Conservation (phyloP, 1,140 invertebrate species). For the Holotrichia oblita region DNA sequence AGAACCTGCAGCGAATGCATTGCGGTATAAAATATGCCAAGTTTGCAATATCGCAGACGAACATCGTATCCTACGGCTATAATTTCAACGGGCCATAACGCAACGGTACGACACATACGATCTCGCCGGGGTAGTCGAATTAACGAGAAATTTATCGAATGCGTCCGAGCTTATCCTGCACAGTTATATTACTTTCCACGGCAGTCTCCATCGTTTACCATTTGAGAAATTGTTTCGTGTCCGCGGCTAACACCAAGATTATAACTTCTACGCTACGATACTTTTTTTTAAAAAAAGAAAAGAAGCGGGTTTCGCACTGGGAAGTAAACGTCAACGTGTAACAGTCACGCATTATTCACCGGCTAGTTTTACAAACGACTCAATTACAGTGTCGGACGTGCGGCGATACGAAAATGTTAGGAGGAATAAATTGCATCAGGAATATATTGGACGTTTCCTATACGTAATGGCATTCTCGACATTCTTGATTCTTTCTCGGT, state of each 20-base stretch:
- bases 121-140: not conserved
- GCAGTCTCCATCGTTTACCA: not conserved
- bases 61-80: not conserved
- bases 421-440: not conserved
- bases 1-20: not conserved
- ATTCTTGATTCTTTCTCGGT: not conserved
- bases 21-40: not conserved
- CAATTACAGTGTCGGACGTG: constrained; percentile 1
- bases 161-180: not conserved
- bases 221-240: constrained; percentile 4
- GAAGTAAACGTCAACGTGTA: not conserved
- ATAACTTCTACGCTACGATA: not conserved
- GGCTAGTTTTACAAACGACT: not conserved
- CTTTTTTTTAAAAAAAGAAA: not conserved
- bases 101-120: no score
- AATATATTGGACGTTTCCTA: not conserved
- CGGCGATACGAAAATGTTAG: not conserved
- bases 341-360: not conserved
- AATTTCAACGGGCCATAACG: not conserved
- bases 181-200: not conserved
- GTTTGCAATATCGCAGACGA: not conserved
- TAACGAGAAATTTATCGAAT: constrained; percentile 7
- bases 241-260: not conserved
- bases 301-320: not conserved
- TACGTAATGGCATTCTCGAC: not conserved